Base-by-base conservation (phyloP, 1,140 invertebrate species). In the Conus betulinus region DNA sequence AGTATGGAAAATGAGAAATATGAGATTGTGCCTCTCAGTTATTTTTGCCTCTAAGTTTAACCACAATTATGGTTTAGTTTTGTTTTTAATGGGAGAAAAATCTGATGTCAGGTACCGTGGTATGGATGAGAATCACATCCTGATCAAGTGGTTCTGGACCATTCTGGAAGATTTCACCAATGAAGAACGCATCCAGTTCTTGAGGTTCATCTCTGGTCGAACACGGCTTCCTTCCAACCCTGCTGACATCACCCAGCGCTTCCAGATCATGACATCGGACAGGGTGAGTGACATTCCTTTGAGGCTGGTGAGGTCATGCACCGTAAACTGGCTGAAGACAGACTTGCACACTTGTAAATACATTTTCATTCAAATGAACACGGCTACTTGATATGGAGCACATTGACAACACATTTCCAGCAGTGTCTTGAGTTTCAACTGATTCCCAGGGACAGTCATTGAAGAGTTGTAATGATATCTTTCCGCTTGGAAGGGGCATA, bases 201-300 rank as follows among this genome's bases (percentile, higher is more conserved):
- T 97, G 95, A 94, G 97, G 87, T 97, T 97, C 95, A 97, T 97
- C 3, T 97, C 96, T 27, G 97, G 97, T 10, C 93, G 97, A 87
- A 97, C 97, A 17, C 93, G 97, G 67, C 94, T 97, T 13, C 97
- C 97, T 17, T 96, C 96, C 13, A 97, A 97, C 93, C 94, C 97
- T 81, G 96, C 97, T 76, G 97, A 97, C 93, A 95, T 97, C 53
- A 96, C 96, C 15, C 97, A 97, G 93, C 93, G 97, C 82, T 97
- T 97, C 92, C 97, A 97, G 95, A 96, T 97, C 93, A 94, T 95
- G 92, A 95, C 93, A n/a, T 94, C 94, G 7, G 95, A 95, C 87
- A 91, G 94, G 91, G 95, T 95, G 89, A 87, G 93, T 92, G 39
- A 71, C 20, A 7, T 20, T 20, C 23, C 20, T 6, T 71, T 23